A percentile compares a stretch with the other conserved stretches of the same genome.
Evolutionary conservation across 2,797 vertebrate genomes (phyloP).

Genomic region (Pteronotus mesoamericanus): DNA sequence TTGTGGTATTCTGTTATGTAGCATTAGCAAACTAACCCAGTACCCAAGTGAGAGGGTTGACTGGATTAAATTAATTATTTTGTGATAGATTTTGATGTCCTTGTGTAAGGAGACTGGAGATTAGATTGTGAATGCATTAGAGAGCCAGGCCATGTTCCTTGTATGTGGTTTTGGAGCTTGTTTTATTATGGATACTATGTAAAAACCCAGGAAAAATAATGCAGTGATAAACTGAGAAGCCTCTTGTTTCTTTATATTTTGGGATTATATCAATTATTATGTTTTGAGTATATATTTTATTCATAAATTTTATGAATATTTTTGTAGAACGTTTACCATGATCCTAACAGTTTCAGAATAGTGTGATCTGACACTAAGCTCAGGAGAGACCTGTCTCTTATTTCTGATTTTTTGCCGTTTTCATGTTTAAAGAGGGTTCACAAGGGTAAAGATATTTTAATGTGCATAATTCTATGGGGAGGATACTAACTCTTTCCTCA

Average conservation of each 20-base stretch:
- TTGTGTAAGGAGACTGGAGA: not conserved
- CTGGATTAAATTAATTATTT: not conserved
- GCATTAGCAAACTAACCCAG: not conserved
- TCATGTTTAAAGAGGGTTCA: not conserved
- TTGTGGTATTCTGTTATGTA: not conserved
- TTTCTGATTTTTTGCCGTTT: slow-evolving; percentile 25
- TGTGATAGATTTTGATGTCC: not conserved
- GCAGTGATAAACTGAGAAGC: not conserved
- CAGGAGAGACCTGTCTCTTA: not conserved
- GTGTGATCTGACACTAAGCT: not conserved
- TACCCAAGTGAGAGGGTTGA: not conserved
- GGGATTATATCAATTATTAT: not conserved
- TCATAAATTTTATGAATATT: not conserved
- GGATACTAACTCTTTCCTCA: not conserved
- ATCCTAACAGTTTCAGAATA: not conserved
- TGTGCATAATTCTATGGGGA: not conserved
- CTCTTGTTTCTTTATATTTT: not conserved
- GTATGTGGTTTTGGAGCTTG: not conserved
- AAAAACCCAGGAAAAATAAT: not conserved
- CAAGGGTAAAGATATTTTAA: not conserved
- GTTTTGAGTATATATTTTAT: not conserved
- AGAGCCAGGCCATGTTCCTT: not conserved
- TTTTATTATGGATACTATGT: not conserved
- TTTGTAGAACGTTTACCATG: not conserved
- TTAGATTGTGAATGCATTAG: not conserved